Conservation (phyloP, 1,140 invertebrate genomes). For the Trichoplusia ni region DNA sequence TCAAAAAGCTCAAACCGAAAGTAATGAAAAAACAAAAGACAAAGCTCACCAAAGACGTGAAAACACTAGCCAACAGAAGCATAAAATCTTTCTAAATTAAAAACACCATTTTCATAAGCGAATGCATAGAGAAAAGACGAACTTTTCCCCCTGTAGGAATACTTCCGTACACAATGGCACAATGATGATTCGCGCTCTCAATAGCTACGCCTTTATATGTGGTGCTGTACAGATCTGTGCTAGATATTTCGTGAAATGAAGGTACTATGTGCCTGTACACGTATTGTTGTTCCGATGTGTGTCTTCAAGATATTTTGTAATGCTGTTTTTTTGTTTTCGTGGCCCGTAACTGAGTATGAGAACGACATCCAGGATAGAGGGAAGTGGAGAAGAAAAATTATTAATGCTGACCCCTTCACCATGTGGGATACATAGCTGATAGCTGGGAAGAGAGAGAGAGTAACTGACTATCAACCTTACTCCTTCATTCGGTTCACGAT, state of each 20-base stretch:
- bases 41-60: no score
- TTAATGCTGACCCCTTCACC: no score
- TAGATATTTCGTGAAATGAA: not conserved
- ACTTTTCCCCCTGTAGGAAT: conserved; percentile 31
- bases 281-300: not conserved
- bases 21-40: no score
- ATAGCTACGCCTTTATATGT: conserved; percentile 21
- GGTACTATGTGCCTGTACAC: not conserved
- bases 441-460: no score
- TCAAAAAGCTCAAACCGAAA: no score
- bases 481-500: no score
- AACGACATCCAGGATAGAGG: no score
- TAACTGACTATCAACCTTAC: no score
- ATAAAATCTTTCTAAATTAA: conserved; percentile 12
- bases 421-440: no score
- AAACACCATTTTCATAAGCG: conserved; percentile 27
- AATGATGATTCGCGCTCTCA: conserved; percentile 24
- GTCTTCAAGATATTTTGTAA: no score
- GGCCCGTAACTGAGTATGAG: no score
- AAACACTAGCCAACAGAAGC: not conserved
- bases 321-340: not conserved
- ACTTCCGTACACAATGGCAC: conserved; percentile 26
- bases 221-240: not conserved
- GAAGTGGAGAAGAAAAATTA: no score
- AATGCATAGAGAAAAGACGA: conserved; percentile 20